Evolutionary conservation across 2,113 vertebrate species (phyloP), one percentile per base, ranked within the genome.

Genomic region (Elachura formosa): DNA sequence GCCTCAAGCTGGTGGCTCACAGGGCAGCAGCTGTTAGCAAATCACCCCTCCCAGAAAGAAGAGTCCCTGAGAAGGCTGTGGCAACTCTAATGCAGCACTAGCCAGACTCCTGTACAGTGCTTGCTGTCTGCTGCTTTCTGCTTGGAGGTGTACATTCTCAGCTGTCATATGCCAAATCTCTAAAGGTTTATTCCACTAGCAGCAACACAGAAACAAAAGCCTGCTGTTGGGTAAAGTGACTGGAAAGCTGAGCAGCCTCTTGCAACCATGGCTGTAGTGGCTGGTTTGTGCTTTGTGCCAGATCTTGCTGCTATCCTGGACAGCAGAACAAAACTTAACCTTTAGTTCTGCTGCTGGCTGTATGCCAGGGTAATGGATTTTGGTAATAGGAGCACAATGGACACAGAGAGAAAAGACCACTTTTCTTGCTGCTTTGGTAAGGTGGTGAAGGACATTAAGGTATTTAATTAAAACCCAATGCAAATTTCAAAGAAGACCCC

Each of bases 91-190:
- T 5, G 2, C 1, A 34, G 34, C 2, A 1, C 21, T 8, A 55
- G 45, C 48, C 13, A 16, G 9, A 18, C 13, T 40, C 79, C 72
- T 14, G 15, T 17, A 48, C 74, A 3, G 0, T 1, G 6, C 52
- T 55, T 48, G 46, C 51, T 33, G 45, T 26, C 45, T 62, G 55
- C 52, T 13, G 34, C 68, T 45, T 14, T 52, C 51, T 67, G 46
- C 81, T 43, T 51, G 23, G 38, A 68, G 46, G 24, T 0, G 1
- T n/a, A 74, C 36, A 7, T 33, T 74, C 43, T 62, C 33, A 16
- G 23, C 59, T 71, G 59, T 31, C 21, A 3, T 2, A 28, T 0
- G 2, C 3, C 1, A 68, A 56, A 78, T 38, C 38, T 2, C 0
- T 3, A 12, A 36, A 45, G 45, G 59, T 8, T 45, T 26, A n/a